Conservation (phyloP, 2,888 invertebrate species). For the Dryadula phaetusa region DNA sequence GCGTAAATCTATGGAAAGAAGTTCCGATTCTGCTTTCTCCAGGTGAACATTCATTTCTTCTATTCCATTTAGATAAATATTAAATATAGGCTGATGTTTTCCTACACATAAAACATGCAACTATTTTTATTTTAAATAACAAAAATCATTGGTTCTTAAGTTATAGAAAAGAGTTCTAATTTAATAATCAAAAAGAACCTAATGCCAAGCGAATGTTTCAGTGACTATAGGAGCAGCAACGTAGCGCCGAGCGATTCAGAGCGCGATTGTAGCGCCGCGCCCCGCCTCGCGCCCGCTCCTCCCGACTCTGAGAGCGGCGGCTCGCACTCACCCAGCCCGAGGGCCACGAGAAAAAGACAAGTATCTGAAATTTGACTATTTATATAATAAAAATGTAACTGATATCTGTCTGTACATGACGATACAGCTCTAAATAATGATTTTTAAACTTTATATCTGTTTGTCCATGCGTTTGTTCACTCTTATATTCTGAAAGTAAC, state of each 20-base stretch:
- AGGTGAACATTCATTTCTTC: conserved; percentile 86
- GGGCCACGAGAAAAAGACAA: conserved; percentile 91
- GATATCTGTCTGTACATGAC: no score
- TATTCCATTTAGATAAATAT: background rate
- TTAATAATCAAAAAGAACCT: conserved; percentile 8
- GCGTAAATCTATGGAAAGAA: conserved; percentile 96
- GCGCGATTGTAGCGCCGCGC: conserved; percentile 89
- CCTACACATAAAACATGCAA: background rate
- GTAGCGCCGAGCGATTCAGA: conserved; percentile 96
- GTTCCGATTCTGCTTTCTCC: conserved; percentile 96
- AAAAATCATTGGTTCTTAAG: background rate
- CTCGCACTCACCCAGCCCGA: conserved; percentile 93
- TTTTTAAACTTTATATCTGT: no score
- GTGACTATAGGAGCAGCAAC: conserved; percentile 96
- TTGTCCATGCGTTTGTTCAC: no score
- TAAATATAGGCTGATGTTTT: no score
- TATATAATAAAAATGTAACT: background rate
- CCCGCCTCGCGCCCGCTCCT: conserved; percentile 70
- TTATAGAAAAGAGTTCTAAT: conserved; percentile 17
- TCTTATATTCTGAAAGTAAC: no score
- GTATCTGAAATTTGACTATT: conserved; percentile 60
- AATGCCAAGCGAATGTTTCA: conserved; percentile 74
- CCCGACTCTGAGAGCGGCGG: conserved; percentile 94
- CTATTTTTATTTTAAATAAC: background rate
- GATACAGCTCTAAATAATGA: no score